Conservation (phyloP, 2,797 vertebrate genomes). For the Sciurus carolinensis region DNA sequence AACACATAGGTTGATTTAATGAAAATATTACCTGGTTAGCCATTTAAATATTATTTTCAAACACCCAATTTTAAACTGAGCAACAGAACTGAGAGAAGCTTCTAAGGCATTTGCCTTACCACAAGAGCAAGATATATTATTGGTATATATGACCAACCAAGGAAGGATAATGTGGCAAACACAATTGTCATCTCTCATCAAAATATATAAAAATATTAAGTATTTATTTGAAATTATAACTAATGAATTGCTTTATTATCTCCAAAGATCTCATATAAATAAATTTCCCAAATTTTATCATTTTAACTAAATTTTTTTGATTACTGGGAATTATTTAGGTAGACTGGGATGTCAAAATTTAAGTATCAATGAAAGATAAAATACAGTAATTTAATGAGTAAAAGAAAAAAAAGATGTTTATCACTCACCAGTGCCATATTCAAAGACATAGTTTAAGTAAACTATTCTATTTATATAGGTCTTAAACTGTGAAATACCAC, state of each 20-base stretch:
- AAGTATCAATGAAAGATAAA: neutral
- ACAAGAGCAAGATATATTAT: neutral
- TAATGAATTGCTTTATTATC: neutral
- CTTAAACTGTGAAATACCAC: neutral
- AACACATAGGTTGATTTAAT: neutral
- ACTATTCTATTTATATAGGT: slow-evolving; percentile 23
- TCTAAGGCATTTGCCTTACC: slow-evolving; percentile 6
- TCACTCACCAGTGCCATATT: slow-evolving; percentile 15
- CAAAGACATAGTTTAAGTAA: slow-evolving; percentile 26
- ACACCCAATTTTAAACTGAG: neutral
- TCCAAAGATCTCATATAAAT: neutral
- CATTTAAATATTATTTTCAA: neutral
- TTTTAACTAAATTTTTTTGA: neutral
- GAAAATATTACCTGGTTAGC: neutral
- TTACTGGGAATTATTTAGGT: slow-evolving; percentile 16
- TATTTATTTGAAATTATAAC: slow-evolving; percentile 37
- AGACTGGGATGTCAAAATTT: neutral
- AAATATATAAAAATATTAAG: neutral
- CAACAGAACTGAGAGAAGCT: neutral
- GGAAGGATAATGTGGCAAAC: neutral
- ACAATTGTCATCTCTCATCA: slow-evolving; percentile 25
- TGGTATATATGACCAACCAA: neutral
- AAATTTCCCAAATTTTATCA: neutral
- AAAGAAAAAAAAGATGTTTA: slow-evolving; percentile 15
- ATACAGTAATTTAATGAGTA: neutral